phyloP scores from a whole-genome alignment of 2,113 vertebrate genomes.

The Hippocampus zosterae region DNA sequence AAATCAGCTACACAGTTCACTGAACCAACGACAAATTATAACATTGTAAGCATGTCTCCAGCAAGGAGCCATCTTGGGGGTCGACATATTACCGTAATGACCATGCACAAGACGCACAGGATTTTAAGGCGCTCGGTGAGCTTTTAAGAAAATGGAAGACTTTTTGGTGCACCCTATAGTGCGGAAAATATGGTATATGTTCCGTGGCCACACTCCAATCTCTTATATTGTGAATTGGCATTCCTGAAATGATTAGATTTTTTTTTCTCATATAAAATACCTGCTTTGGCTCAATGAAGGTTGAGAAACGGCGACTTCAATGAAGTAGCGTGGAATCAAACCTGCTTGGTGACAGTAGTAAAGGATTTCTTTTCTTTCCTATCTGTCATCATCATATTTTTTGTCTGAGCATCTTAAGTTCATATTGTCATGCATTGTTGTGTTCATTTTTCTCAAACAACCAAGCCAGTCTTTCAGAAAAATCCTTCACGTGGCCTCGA shows the following conservation, averaged over 20 bases:
- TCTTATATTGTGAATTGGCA: too few relatives aligned
- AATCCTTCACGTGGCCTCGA: neutral
- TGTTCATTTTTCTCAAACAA: neutral
- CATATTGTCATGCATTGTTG: neutral
- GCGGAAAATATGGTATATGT: too few relatives aligned
- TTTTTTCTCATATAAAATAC: neutral
- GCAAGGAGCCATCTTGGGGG: too few relatives aligned
- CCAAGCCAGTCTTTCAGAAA: neutral
- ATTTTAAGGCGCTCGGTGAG: too few relatives aligned
- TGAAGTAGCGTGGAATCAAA: neutral
- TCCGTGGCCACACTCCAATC: too few relatives aligned
- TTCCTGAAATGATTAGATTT: neutral
- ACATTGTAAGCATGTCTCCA: too few relatives aligned
- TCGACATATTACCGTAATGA: too few relatives aligned
- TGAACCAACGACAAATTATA: too few relatives aligned
- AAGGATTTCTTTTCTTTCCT: neutral
- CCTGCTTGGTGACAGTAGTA: neutral
- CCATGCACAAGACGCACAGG: too few relatives aligned
- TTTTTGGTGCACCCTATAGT: too few relatives aligned
- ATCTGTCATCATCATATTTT: neutral
- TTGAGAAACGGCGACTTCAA: neutral
- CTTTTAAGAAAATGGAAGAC: too few relatives aligned
- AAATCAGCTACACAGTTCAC: too few relatives aligned
- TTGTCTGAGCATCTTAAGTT: neutral
- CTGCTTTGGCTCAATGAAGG: neutral